Evolutionary conservation across 2,113 vertebrate genomes (phyloP), one percentile per base, ranked within the genome.

Genomic region (Rhea pennata): DNA sequence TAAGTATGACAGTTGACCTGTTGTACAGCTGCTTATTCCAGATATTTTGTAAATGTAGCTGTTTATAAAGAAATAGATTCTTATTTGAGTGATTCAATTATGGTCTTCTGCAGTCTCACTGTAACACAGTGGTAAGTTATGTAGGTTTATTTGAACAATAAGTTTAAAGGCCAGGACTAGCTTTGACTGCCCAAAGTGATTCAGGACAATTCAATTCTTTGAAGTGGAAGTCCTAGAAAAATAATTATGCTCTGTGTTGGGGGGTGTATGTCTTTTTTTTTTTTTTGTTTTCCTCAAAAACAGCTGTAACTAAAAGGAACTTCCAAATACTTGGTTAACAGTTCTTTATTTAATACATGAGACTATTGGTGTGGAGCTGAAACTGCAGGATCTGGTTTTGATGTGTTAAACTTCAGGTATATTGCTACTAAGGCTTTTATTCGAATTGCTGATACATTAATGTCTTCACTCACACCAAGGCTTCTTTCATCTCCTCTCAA

Each of bases 11-110:
- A 92, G 71, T 79, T 96, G 64, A 82, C 74, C 89, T 95, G 92
- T 95, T 93, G 64, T 91, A 92, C 92, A 96, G 92, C 93, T 96
- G 93, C 88, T 97, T 97, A 75, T 96, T 95, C 65, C 88, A 65
- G 92, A 54, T 81, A 77, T 27, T 96, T 79, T 92, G 69, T 75
- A 96, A 93, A 62, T 69, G 62, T 92, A 56, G 24, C 26, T 96
- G 77, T 86, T 94, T 56, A 5, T 92, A 72, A 71, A 72, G 39
- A 67, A 80, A 73, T 93, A 93, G 92, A 75, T 26, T 67, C 53
- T 21, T 29, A 42, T 70, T 64, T 84, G 80, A 31, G 39, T 69
- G 67, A 61, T 27, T 88, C 50, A 42, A 85, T 89, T 85, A n/a
- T 83, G 50, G 11, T 61, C 56, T 78, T 84, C 73, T 83, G 69